Conservation (phyloP, 1,140 invertebrate species). For the Chionoecetes opilio region DNA sequence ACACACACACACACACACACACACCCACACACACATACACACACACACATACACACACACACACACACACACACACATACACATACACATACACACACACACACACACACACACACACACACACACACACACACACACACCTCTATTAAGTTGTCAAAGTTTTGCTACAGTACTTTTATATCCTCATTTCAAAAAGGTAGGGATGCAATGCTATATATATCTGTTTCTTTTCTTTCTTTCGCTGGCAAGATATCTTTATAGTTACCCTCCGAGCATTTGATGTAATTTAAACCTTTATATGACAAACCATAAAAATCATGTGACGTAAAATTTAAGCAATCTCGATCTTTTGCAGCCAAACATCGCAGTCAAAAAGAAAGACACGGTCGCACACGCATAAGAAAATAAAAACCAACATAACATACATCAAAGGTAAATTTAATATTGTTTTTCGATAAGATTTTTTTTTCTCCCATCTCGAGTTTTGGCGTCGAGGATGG, state of each 20-base stretch:
- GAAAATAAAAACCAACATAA: constrained; percentile 21
- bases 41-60: not conserved
- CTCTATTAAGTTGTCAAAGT: not conserved
- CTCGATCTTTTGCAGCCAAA: not conserved
- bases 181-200: not conserved
- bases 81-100: not conserved
- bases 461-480: not conserved
- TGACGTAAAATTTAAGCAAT: not conserved
- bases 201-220: not conserved
- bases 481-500: not conserved
- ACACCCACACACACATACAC: not conserved
- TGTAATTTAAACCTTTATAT: not conserved
- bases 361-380: not conserved
- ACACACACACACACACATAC: not conserved
- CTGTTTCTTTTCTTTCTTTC: not conserved
- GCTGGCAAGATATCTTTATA: not conserved
- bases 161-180: not conserved
- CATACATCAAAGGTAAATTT: constrained; percentile 30
- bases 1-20: not conserved
- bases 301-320: not conserved
- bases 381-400: not conserved
- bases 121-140: not conserved
- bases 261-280: not conserved
- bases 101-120: not conserved
- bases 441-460: constrained; percentile 12